phyloP scores from a whole-genome alignment of 2,888 invertebrate genomes.

The Griposia aprilina region DNA sequence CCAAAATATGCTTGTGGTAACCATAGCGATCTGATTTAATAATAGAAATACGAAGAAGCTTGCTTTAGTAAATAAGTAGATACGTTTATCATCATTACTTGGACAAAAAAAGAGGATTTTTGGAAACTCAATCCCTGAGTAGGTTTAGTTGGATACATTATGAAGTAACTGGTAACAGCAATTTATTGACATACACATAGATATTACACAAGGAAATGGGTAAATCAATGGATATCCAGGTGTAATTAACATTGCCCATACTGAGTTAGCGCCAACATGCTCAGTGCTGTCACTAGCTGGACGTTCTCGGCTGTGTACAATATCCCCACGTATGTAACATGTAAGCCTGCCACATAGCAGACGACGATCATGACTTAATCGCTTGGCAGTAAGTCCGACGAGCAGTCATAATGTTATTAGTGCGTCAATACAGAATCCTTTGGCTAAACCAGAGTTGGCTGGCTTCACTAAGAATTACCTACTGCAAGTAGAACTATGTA shows the following conservation, averaged over 20 bases:
- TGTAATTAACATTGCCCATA: not conserved
- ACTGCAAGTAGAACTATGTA: not conserved
- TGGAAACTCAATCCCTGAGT: too few species aligned
- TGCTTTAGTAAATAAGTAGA: not conserved
- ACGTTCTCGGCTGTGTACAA: not conserved
- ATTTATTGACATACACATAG: not conserved
- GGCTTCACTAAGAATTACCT: not conserved
- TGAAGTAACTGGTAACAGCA: not conserved
- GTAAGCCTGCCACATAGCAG: not conserved
- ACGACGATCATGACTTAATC: slow-evolving; percentile 11
- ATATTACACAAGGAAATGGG: not conserved
- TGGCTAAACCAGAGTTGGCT: slow-evolving; percentile 1
- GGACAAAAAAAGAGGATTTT: not conserved
- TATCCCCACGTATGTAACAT: not conserved
- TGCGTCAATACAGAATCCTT: slow-evolving; percentile 2
- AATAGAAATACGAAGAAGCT: not conserved
- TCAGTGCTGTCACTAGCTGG: not conserved
- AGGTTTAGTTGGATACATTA: not conserved
- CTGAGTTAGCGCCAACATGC: not conserved
- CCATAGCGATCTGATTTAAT: not conserved
- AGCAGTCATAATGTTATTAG: slow-evolving; percentile 8
- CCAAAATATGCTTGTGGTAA: not conserved
- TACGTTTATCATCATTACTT: not conserved
- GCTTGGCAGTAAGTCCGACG: slow-evolving; percentile 20
- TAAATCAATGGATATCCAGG: too few species aligned